Evolutionary conservation across 2,797 vertebrate species (phyloP), one percentile per base, ranked within the genome.

Genomic region (Eulemur mongoz): DNA sequence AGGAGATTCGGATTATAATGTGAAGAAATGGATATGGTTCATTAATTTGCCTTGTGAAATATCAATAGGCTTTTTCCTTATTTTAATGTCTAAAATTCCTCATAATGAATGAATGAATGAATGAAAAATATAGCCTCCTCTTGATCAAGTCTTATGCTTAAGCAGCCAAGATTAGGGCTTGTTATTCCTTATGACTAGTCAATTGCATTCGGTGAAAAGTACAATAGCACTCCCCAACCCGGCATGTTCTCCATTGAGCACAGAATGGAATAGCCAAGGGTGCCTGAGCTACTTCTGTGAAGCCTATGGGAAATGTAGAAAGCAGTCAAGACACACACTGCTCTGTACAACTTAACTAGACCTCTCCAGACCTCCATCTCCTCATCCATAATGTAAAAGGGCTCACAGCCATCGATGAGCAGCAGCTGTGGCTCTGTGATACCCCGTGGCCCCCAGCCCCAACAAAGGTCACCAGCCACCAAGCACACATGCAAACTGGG

Each of bases 21-120:
- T 22, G 38, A 96, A 96, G 81, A 96, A 95, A 95, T 92, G 43
- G 85, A 43, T 52, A 67, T 2, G n/a, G n/a, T 69, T 81, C 63
- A 83, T 94, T 97, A 93, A 85, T 93, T 20, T 91, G 52, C 57
- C 73, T 48, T 81, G 54, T 92, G 35, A 87, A 90, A 72, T 45
- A 82, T 63, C 63, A 89, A 65, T 32, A 84, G 40, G 50, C 1
- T 75, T 95, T 93, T 75, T 57, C 65, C 89, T 57, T 72, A 83
- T 52, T 73, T 88, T 59, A 95, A 73, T 30, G 35, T 59, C 63
- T 52, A 92, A 67, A 65, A 85, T 52, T 91, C 84, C 50, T 93
- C 32, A 69, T 0, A 84, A 63, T 30, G 54, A 91, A 91, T 81
- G 88, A 83, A 91, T 81, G 88, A 83, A 70, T 81, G 88, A 83